Evolutionary conservation across 2,888 invertebrate genomes (phyloP).

Genomic region (Epinotia demarniana): DNA sequence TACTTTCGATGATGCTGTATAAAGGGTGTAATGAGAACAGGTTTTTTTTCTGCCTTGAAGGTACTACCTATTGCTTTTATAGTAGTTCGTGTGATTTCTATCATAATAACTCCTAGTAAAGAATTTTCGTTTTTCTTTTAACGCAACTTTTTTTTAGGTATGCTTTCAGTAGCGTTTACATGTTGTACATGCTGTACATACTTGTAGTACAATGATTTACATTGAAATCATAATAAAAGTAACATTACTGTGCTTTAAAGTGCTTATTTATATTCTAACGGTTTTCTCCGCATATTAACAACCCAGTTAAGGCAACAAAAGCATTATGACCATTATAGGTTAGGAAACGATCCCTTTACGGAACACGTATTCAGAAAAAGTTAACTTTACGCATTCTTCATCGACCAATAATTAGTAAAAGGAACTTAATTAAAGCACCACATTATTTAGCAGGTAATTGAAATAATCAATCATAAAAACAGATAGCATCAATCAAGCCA

Average conservation of each 20-base stretch:
- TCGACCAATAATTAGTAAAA: slow-evolving; percentile 55
- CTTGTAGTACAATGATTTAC: too few relatives aligned
- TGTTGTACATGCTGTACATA: too few relatives aligned
- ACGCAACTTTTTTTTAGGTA: not conserved
- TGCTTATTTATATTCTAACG: too few relatives aligned
- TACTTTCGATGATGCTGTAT: not conserved
- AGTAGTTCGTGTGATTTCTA: too few relatives aligned
- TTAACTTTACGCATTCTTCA: not conserved
- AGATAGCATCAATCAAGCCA: not conserved
- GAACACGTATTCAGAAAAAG: slow-evolving; percentile 1
- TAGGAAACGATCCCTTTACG: not conserved
- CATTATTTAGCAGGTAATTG: slow-evolving; percentile 15
- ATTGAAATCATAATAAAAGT: too few relatives aligned
- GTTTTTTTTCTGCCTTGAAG: not conserved
- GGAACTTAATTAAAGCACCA: slow-evolving; percentile 41
- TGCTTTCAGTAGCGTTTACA: not conserved
- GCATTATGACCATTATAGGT: not conserved
- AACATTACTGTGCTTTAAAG: too few relatives aligned
- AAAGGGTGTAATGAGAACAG: not conserved
- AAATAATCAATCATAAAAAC: slow-evolving; percentile 35
- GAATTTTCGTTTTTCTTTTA: not conserved
- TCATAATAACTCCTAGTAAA: too few relatives aligned
- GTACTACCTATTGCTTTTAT: too few relatives aligned
- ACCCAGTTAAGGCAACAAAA: not conserved
- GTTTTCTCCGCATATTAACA: not conserved